Base-by-base conservation (phyloP, 2,888 invertebrate species). In the Drosophila quasianomalipes region DNA sequence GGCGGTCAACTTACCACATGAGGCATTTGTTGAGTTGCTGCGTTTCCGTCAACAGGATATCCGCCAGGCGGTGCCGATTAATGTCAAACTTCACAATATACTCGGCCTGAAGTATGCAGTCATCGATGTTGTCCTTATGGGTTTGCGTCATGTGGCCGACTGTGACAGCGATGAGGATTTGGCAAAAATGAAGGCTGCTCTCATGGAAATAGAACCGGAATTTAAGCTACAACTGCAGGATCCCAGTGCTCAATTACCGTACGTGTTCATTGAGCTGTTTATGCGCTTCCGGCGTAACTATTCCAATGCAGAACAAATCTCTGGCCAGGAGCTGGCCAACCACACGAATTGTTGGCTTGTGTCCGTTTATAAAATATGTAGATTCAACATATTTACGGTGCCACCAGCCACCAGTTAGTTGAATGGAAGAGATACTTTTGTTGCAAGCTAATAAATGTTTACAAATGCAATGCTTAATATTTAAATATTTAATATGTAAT, bases 211-310 rank as follows among this genome's bases (percentile, higher is more conserved):
- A 61, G 71, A 82, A 19, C 74, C 85, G 1, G 75, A 77, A 5
- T 57, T 82, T 0, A 63, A 52, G 52, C 2, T 10, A 0, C 74
- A 76, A 1, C 33, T 83, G 3, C 69, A 64, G 0, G 65, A 75
- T 49, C 66, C 82, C 26, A 59, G 31, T 4, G 22, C 30, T 0
- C 74, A 69, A 14, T 19, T 79, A 30, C 85, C 83, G 4, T 79
- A 74, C 44, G 74, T 83, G 0, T 77, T 82, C 33, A 64, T 83
- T 4, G 85, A 83, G 58, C 76, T 83, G 0, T 82, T 83, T 9
- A 49, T 85, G 73, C 77, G 83, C 6, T 83, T 83, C 53, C 70
- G 79, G 2, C 79, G 83, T 0, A 79, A 83, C 60, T 83, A 85
- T 66, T 74, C 85, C 1, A 84, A 71, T 63, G 62, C 47, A 1